Evolutionary conservation across 2,797 vertebrate genomes (phyloP).

Genomic region (Dicrostonyx torquatus): DNA sequence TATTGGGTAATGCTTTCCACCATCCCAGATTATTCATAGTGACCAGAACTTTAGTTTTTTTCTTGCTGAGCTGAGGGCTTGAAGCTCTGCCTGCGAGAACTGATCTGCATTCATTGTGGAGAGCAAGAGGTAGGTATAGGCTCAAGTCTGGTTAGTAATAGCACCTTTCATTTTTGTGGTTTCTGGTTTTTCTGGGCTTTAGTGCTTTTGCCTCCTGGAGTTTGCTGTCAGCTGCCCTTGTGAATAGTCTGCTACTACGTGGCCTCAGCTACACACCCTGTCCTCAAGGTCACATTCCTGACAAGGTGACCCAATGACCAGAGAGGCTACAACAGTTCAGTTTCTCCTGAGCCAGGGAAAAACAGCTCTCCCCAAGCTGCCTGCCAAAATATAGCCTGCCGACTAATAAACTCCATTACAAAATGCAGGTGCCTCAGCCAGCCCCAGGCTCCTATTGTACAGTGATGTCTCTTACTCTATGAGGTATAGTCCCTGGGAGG

Average conservation of each 20-base stretch:
- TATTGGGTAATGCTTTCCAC: neutral
- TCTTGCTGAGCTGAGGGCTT: neutral
- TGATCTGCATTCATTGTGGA: neutral
- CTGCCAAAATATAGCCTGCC: neutral
- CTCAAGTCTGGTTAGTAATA: neutral
- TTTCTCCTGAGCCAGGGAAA: conserved; percentile 3
- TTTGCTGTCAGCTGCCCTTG: neutral
- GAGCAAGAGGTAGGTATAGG: neutral
- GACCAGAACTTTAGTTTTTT: neutral
- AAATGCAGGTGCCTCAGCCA: neutral
- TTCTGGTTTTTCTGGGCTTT: neutral
- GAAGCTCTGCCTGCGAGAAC: neutral
- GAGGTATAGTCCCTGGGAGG: neutral
- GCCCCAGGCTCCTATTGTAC: neutral
- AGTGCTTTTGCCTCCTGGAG: neutral
- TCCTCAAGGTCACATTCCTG: neutral
- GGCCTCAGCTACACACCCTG: neutral
- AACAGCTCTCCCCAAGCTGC: neutral
- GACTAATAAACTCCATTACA: neutral
- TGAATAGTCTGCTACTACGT: neutral
- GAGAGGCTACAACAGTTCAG: neutral
- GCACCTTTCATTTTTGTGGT: neutral
- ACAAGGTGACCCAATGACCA: neutral
- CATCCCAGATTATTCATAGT: neutral
- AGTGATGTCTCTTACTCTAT: neutral